Evolutionary conservation across 2,113 vertebrate species (phyloP).

Genomic region (Geococcyx californianus): DNA sequence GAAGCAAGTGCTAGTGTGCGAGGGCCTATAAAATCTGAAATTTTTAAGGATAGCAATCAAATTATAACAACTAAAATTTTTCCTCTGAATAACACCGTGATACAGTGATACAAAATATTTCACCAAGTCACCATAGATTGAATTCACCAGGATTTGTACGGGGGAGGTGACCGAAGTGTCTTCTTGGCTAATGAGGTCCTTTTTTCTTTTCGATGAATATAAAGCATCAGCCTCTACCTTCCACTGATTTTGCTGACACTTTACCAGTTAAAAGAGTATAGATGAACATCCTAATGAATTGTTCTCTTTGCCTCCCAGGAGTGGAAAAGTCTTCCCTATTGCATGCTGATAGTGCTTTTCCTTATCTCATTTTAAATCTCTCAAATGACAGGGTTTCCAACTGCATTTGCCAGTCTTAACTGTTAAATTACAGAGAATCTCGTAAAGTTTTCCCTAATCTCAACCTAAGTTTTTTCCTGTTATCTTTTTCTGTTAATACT

Average conservation of each 20-base stretch:
- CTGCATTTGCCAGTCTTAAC: background rate
- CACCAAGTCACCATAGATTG: background rate
- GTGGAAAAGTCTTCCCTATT: background rate
- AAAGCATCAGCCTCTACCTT: background rate
- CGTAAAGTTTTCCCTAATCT: background rate
- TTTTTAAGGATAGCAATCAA: background rate
- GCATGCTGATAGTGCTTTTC: background rate
- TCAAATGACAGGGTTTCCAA: background rate
- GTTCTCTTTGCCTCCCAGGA: background rate
- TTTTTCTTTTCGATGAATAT: background rate
- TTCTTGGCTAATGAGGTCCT: background rate
- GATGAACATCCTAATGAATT: background rate
- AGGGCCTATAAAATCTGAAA: background rate
- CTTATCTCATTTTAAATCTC: background rate
- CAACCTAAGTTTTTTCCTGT: background rate
- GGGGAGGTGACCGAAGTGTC: background rate
- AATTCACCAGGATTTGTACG: background rate
- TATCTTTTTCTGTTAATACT: background rate
- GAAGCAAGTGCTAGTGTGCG: background rate
- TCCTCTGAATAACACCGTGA: background rate
- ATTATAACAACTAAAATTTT: background rate
- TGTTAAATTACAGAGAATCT: background rate
- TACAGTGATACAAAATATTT: background rate
- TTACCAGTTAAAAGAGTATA: background rate
- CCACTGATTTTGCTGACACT: background rate